These are phyloP conservation scores for Monochamus alternatus DNA, from an alignment of 2,888 invertebrate species.

Conservation along the genomic window DNA sequence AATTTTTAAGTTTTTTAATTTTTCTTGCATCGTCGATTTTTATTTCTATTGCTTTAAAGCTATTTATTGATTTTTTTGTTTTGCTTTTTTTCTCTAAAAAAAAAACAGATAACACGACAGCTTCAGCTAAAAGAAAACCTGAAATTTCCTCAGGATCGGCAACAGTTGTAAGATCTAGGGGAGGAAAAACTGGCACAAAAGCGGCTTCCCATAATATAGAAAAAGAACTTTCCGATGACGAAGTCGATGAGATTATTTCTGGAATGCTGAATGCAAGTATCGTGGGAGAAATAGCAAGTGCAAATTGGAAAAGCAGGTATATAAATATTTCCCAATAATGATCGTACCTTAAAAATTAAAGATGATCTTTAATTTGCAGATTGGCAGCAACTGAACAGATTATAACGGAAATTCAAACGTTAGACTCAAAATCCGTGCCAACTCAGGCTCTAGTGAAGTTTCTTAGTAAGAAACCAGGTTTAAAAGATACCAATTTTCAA, in stretches of 20 bases:
- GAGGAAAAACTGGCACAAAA: conserved; percentile 50
- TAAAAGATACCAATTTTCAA: conserved; percentile 93
- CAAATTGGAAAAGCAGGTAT: conserved; percentile 86
- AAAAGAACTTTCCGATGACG: conserved; percentile 83
- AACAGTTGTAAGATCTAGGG: conserved; percentile 61
- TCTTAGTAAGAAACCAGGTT: conserved; percentile 87
- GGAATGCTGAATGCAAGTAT: conserved; percentile 79
- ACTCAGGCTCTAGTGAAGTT: conserved; percentile 85
- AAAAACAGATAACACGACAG: neutral
- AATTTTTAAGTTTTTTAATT: conserved; percentile 31
- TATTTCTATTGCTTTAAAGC: conserved; percentile 26
- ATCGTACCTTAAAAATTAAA: neutral
- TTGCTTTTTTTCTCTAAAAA: conserved; percentile 7
- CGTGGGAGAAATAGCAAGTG: conserved; percentile 78
- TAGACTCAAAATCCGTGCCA: conserved; percentile 78
- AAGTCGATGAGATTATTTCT: conserved; percentile 83
- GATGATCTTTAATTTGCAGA: conserved; percentile 65
- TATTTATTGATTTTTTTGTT: conserved; percentile 31
- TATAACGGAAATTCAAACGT: conserved; percentile 75
- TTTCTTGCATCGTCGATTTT: conserved; percentile 21
- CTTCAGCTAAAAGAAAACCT: conserved; percentile 55
- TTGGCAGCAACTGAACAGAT: conserved; percentile 84
- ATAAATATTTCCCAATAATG: neutral
- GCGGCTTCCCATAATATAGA: conserved; percentile 70
- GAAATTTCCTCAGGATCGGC: conserved; percentile 58